Conservation (phyloP, 2,797 vertebrate species). For the Liasis olivaceus region DNA sequence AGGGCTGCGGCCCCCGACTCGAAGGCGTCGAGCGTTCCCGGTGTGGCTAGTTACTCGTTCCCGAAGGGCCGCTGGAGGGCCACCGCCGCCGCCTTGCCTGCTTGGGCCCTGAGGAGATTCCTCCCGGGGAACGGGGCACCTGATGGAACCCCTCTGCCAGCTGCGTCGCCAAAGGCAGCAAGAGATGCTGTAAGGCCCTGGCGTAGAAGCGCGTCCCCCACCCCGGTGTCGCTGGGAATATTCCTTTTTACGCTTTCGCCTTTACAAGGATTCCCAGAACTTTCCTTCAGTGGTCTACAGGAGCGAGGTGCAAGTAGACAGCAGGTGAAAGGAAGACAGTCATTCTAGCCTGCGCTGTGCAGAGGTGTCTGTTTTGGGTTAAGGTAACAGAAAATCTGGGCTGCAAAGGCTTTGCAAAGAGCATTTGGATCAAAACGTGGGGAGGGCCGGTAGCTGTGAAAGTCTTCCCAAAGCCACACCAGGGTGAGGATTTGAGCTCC, state of each 20-base stretch:
- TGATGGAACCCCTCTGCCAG: background rate
- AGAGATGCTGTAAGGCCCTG: background rate
- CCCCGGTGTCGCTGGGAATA: background rate
- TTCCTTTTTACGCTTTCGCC: background rate
- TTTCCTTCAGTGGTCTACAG: background rate
- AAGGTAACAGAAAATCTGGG: too few relatives aligned
- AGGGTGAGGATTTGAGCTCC: too few relatives aligned
- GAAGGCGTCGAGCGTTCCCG: background rate
- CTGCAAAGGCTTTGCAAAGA: too few relatives aligned
- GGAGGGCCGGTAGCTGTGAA: too few relatives aligned
- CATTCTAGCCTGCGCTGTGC: too few relatives aligned
- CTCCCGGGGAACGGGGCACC: conserved; percentile 1
- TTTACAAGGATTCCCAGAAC: background rate
- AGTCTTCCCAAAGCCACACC: too few relatives aligned
- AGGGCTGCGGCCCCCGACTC: background rate
- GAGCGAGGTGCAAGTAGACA: background rate
- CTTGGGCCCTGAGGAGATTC: background rate
- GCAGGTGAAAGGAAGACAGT: too few relatives aligned
- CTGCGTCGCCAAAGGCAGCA: conserved; percentile 32
- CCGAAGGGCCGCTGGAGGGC: conserved; percentile 23
- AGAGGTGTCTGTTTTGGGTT: too few relatives aligned
- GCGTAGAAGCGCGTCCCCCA: background rate
- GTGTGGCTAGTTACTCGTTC: background rate
- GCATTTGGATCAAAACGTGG: too few relatives aligned
- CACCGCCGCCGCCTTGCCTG: background rate